Percentiles rank a stretch among this genome's conserved stretches.
Evolutionary conservation across 2,888 invertebrate genomes (phyloP).

Genomic region (Lepidochitona cinerea): DNA sequence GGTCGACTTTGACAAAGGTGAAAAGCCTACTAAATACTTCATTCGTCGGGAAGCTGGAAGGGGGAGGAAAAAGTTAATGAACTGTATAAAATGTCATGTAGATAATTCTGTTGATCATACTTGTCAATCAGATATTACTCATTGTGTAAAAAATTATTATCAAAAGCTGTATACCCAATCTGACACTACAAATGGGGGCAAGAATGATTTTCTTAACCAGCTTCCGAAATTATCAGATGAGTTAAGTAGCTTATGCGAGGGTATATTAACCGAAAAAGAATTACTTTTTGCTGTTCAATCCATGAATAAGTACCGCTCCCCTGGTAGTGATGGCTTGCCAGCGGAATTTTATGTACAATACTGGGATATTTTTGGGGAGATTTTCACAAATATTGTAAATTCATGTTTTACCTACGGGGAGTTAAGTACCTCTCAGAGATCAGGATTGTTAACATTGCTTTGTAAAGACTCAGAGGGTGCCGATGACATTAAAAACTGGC

Average conservation of each 20-base stretch:
- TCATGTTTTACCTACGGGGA: background rate
- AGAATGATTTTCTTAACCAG: background rate
- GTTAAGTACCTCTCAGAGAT: background rate
- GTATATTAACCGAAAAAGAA: background rate
- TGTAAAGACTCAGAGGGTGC: background rate
- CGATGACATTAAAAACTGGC: background rate
- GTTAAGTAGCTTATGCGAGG: background rate
- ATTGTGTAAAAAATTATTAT: background rate
- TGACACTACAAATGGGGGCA: background rate
- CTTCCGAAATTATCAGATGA: background rate
- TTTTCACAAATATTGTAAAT: background rate
- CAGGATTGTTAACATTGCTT: background rate
- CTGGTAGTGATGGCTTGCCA: background rate
- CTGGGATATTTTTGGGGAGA: background rate
- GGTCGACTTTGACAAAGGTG: background rate
- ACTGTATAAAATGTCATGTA: background rate
- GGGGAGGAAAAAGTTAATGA: no score
- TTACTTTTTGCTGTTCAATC: background rate
- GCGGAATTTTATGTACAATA: background rate
- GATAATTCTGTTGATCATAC: background rate
- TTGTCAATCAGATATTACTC: background rate
- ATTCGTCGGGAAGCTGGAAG: no score
- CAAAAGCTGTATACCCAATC: background rate
- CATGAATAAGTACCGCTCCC: background rate
- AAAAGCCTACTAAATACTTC: no score